Percentiles rank a stretch among this genome's conserved stretches.
Conservation (phyloP, 2,888 invertebrate genomes). For the Cerastis leucographa region DNA sequence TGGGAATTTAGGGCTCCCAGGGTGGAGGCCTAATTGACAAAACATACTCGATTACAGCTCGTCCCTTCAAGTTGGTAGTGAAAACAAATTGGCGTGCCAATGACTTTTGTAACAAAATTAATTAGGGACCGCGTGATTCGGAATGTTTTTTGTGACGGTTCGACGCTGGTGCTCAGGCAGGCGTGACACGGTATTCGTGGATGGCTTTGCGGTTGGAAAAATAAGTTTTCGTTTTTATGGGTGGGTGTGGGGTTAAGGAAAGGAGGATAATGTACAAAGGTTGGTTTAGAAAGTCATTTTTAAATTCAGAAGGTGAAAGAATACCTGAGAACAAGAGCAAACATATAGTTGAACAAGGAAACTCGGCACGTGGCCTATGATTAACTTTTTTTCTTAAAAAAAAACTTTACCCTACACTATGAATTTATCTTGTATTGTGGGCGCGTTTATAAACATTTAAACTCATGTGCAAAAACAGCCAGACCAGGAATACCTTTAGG, state of each 20-base stretch:
- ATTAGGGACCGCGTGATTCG: slow-evolving; percentile 64
- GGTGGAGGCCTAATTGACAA: slow-evolving; percentile 85
- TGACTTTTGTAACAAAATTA: slow-evolving; percentile 73
- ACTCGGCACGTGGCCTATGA: background rate
- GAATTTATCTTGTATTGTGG: background rate
- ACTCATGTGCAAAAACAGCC: background rate
- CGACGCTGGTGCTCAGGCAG: slow-evolving; percentile 6
- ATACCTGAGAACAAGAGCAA: background rate
- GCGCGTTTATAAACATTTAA: background rate
- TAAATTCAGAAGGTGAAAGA: background rate
- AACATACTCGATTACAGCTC: slow-evolving; percentile 81
- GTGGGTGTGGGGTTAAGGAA: background rate
- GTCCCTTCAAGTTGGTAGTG: slow-evolving; percentile 68
- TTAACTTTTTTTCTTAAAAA: background rate
- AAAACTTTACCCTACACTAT: background rate
- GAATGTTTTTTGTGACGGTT: slow-evolving; percentile 54
- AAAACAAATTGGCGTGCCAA: slow-evolving; percentile 73
- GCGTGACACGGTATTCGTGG: slow-evolving; percentile 26
- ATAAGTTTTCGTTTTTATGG: slow-evolving; percentile 30
- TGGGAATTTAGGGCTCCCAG: slow-evolving; percentile 85
- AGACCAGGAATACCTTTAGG: background rate
- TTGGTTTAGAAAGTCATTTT: background rate
- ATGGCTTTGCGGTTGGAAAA: slow-evolving; percentile 42
- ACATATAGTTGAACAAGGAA: background rate
- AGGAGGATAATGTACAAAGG: background rate